phyloP scores from a whole-genome alignment of 2,797 vertebrate species.

The Molothrus ater region DNA sequence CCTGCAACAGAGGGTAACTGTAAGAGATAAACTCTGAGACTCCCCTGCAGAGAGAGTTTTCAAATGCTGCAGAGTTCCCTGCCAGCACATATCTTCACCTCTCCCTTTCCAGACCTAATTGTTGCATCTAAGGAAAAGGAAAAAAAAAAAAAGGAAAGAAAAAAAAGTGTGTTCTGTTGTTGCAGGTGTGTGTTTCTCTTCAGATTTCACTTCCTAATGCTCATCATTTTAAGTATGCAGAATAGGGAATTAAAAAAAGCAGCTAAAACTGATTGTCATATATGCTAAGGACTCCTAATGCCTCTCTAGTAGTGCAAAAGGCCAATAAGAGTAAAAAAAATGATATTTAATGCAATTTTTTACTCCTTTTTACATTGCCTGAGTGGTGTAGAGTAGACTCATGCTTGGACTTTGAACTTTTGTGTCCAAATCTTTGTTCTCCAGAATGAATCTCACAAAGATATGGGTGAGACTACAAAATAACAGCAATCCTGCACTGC shows the following conservation, averaged over 20 bases:
- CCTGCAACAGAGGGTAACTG: constrained; percentile 5
- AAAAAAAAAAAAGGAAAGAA: rapidly evolving
- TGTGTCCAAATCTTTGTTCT: neutral
- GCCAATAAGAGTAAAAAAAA: neutral
- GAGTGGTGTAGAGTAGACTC: neutral
- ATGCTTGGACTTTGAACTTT: neutral
- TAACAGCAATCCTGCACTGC: neutral
- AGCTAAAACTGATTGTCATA: neutral
- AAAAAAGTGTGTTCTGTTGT: neutral
- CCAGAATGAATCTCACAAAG: neutral
- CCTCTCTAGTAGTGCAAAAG: neutral
- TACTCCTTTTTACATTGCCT: neutral
- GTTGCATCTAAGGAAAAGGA: neutral
- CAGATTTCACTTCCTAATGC: neutral
- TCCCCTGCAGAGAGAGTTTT: neutral
- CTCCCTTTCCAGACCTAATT: neutral
- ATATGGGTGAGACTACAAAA: neutral
- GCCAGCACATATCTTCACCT: neutral
- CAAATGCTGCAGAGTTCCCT: neutral
- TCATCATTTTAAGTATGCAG: neutral
- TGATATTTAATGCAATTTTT: neutral
- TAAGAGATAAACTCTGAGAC: constrained; percentile 36
- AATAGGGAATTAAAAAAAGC: neutral
- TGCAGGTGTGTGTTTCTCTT: neutral
- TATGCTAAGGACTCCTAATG: neutral